Evolutionary conservation across 1,140 invertebrate genomes (phyloP), one percentile per base, ranked within the genome.

Genomic region (Ridgeia piscesae): DNA sequence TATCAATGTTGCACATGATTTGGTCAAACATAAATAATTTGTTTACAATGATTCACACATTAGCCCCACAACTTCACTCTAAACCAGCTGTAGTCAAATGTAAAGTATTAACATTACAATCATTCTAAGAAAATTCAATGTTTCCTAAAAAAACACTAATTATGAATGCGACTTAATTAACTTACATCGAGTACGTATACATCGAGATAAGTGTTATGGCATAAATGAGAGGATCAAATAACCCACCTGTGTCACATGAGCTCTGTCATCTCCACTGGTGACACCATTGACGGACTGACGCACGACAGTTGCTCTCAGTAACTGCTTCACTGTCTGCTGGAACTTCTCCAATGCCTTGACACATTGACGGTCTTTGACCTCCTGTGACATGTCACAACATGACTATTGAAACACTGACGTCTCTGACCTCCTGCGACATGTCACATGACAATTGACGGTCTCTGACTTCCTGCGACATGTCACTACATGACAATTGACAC

Each of bases 341-440:
- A 95, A 95, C 91, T 94, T 95, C 93, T 95, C 94, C 35, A 95
- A 35, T 31, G 93, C 92, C 89, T 94, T 94, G 27, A 94, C 50
- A 93, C 93, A 94, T 91, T 88, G 91, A 42, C 94, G 95, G 35
- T 95, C 95, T 91, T 95, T 95, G 0, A 95, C 94, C 33, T 93
- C 94, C 95, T 95, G 94, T 48, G 91, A 92, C 77, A 33, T 34
- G 11, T 42, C 42, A 42, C 42, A 35, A 93, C 77, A 91, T 91
- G 89, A 93, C 33, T 58, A 9, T 88, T 77, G 34, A 33, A 11
- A 14, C 17, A 77, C 35, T 91, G 9, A 88, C 50, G n/a, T 58
- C 35, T 11, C 21, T 93, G 34, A 92, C 33, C 93, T 95, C 94
- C 35, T 95, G 42, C 31, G 93, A 91, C 89, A 94, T 94, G 27